These are phyloP conservation scores for Anabacerthia variegaticeps DNA, from an alignment of 2,797 vertebrate species.

Conservation along the genomic window DNA sequence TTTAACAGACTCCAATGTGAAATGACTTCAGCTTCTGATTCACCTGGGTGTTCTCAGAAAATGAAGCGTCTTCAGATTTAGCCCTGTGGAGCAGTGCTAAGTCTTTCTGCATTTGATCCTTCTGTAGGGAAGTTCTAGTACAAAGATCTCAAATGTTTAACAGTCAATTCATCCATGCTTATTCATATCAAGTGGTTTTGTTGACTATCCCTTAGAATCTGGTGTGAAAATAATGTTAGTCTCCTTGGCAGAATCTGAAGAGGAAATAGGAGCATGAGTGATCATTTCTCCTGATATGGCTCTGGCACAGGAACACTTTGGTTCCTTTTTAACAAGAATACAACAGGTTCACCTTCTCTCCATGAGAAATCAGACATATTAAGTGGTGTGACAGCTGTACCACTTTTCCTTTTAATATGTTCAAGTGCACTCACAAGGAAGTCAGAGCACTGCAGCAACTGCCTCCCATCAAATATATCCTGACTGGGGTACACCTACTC, in stretches of 20 bases:
- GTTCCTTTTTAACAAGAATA: not conserved
- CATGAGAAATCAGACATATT: not conserved
- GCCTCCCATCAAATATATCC: not conserved
- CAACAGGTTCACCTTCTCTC: not conserved
- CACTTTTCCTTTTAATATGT: not conserved
- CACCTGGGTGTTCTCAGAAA: not conserved
- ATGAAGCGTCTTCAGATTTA: not conserved
- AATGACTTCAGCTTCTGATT: not conserved
- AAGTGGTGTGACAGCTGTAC: not conserved
- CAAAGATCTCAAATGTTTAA: not conserved
- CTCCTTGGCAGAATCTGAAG: not conserved
- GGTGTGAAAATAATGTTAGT: not conserved
- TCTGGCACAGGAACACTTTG: not conserved
- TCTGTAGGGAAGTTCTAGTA: not conserved
- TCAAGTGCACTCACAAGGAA: not conserved
- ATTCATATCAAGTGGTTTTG: not conserved
- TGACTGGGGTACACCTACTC: not conserved
- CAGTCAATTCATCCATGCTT: not conserved
- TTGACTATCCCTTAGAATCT: not conserved
- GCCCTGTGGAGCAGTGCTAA: not conserved
- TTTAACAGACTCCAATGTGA: not conserved
- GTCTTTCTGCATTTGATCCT: not conserved
- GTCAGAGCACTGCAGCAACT: not conserved
- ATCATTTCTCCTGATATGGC: not conserved
- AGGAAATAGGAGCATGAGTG: not conserved